Conservation (phyloP, 92 coral and sea anemone species). For the Scolanthus callimorphus region DNA sequence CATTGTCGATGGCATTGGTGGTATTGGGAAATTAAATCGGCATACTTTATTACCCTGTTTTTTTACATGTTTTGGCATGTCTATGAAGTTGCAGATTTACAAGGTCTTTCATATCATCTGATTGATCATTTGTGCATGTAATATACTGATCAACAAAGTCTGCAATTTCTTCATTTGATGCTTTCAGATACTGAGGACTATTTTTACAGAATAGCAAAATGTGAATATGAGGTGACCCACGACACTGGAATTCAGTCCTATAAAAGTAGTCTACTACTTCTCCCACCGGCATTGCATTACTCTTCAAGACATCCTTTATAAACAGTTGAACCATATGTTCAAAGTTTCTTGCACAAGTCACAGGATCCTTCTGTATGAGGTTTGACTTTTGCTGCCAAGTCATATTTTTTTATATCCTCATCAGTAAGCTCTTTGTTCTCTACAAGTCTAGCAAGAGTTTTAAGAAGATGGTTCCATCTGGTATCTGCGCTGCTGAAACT, state of each 20-base stretch:
- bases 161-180: constrained; percentile 26
- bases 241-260: constrained; percentile 60
- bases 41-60: constrained; percentile 39
- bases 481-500: too few species aligned
- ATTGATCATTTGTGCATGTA: constrained; percentile 31
- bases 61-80: constrained; percentile 42
- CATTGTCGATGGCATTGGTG: too few species aligned
- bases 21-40: constrained; percentile 57
- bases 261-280: constrained; percentile 56
- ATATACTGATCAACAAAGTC: constrained; percentile 51
- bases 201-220: constrained; percentile 40
- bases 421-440: constrained; percentile 47
- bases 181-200: constrained; percentile 38
- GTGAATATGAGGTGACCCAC: constrained; percentile 54
- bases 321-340: constrained; percentile 64
- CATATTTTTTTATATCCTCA: constrained; percentile 36
- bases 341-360: constrained; percentile 66
- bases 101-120: constrained; percentile 34
- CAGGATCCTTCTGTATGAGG: constrained; percentile 61
- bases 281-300: constrained; percentile 47
- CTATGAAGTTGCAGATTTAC: constrained; percentile 34
- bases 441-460: too few species aligned
- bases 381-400: constrained; percentile 62
- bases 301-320: constrained; percentile 41
- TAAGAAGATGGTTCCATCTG: too few species aligned